phyloP scores from a whole-genome alignment of 1,140 invertebrate species.

The Stegodyphus mimosarum region DNA sequence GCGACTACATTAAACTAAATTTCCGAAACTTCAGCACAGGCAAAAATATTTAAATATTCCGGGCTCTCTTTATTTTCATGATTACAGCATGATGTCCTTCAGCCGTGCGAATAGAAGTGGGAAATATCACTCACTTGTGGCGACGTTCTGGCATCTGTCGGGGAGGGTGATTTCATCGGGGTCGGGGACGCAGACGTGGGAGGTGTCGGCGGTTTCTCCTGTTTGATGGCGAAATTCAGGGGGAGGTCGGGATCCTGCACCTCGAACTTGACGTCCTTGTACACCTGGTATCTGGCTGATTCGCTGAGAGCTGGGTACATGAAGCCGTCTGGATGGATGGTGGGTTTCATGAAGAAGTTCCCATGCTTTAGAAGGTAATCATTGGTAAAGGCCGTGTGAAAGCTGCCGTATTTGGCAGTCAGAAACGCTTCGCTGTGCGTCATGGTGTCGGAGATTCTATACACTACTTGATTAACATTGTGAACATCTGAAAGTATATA shows the following conservation, averaged over 20 bases:
- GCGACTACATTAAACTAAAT: too few species aligned
- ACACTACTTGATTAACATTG: slow-evolving; percentile 3
- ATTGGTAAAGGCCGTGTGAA: slow-evolving; percentile 34
- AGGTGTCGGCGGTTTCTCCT: slow-evolving; percentile 48
- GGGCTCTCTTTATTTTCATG: too few species aligned
- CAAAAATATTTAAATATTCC: too few species aligned
- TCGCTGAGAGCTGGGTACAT: slow-evolving; percentile 37
- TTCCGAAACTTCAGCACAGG: too few species aligned
- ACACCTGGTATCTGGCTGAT: slow-evolving; percentile 4
- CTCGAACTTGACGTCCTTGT: slow-evolving; percentile 25
- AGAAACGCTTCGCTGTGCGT: slow-evolving; percentile 40
- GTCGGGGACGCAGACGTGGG: slow-evolving; percentile 27
- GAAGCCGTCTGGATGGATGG: slow-evolving; percentile 42
- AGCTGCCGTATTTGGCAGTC: slow-evolving; percentile 23
- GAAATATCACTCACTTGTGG: too few species aligned
- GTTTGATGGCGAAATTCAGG: slow-evolving; percentile 49
- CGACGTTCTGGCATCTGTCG: neutral
- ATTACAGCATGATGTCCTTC: too few species aligned
- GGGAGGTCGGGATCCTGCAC: slow-evolving; percentile 4
- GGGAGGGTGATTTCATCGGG: neutral
- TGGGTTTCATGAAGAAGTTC: slow-evolving; percentile 52
- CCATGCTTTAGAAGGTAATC: slow-evolving; percentile 48
- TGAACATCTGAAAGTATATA: neutral
- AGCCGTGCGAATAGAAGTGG: too few species aligned
- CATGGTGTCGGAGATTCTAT: neutral